These are phyloP conservation scores for Pycnomerus fuliginosus DNA, from an alignment of 2,888 invertebrate species.

Conservation along the genomic window DNA sequence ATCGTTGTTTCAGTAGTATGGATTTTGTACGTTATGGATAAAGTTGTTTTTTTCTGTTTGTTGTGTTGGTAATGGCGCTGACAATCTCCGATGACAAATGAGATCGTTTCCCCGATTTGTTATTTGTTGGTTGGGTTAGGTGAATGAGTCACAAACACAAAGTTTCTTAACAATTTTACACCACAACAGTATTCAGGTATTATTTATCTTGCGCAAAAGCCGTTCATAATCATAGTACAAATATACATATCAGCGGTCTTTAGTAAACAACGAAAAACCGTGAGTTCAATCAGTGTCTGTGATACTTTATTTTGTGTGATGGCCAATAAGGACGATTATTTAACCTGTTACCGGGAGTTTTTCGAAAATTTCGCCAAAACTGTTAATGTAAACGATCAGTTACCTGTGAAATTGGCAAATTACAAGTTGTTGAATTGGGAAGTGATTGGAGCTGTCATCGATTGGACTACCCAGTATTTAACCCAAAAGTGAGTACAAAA, in stretches of 20 bases:
- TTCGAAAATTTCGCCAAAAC: conserved; percentile 70
- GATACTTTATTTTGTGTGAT: too few relatives aligned
- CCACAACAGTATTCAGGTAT: conserved; percentile 19
- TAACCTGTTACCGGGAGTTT: conserved; percentile 68
- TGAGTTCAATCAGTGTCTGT: conserved; percentile 25
- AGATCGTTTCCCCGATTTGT: conserved; percentile 4
- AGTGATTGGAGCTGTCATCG: conserved; percentile 71
- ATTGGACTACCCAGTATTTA: conserved; percentile 76
- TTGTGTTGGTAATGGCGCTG: conserved; percentile 14
- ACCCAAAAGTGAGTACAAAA: conserved; percentile 67
- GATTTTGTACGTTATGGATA: conserved; percentile 7
- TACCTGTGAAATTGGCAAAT: conserved; percentile 70
- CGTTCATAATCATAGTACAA: conserved; percentile 39
- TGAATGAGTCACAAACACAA: conserved; percentile 23
- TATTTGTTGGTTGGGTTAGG: conserved; percentile 21
- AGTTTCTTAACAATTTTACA: conserved; percentile 10
- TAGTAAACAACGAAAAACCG: conserved; percentile 41
- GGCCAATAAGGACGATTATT: conserved; percentile 66
- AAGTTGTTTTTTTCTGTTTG: conserved; percentile 7
- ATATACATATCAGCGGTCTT: conserved; percentile 41
- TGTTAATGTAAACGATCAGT: conserved; percentile 69
- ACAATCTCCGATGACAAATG: conserved; percentile 14
- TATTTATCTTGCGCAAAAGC: conserved; percentile 5
- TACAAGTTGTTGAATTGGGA: conserved; percentile 69
- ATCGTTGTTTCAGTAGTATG: conserved; percentile 5